Evolutionary conservation across 2,113 vertebrate genomes (phyloP), one percentile per base, ranked within the genome.

Genomic region (Podilymbus podiceps): DNA sequence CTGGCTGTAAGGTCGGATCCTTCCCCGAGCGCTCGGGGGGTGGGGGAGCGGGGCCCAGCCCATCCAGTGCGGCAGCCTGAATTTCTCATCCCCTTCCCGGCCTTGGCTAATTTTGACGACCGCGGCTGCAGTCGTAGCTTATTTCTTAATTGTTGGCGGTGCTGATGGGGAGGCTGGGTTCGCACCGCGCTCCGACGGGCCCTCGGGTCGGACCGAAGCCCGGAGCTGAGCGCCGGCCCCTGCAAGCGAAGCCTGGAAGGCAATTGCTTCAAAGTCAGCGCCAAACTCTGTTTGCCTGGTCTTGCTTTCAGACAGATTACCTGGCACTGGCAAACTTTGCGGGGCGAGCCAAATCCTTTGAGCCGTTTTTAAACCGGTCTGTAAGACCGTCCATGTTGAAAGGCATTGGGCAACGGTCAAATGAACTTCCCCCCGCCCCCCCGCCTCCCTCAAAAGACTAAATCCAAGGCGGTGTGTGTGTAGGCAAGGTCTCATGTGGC

Each of bases 381-480:
- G 35, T 18, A 5, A 53, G 81, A 64, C 66, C 13, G 0, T 88
- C 88, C 85, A 33, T 60, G 93, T 82, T 79, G 88, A 58, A 76
- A 95, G 82, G 78, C 28, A 2, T 88, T 80, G 92, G 78, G 92
- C 87, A 85, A 90, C 71, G 74, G 85, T 52, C 85, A 47, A 38
- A 50, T 42, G 44, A 56, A 38, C 66, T 93, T 8, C 13, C 25
- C 18, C 66, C 66, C 24, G 5, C 12, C 0, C 8, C 38, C 69
- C 47, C 59, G 75, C 31, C 23, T 6, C 42, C 13, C 42, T 28
- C 22, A 12, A 5, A 40, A 38, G 53, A 8, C 71, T 62, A 49
- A 79, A 91, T 72, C 74, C 55, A 11, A n/a, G 87, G 81, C 10
- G 2, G 23, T 64, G 75, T 31, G 49, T 62, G 74, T 49, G 71